Evolutionary conservation across 2,113 vertebrate species (phyloP).

Genomic region (Actinemys pallida): DNA sequence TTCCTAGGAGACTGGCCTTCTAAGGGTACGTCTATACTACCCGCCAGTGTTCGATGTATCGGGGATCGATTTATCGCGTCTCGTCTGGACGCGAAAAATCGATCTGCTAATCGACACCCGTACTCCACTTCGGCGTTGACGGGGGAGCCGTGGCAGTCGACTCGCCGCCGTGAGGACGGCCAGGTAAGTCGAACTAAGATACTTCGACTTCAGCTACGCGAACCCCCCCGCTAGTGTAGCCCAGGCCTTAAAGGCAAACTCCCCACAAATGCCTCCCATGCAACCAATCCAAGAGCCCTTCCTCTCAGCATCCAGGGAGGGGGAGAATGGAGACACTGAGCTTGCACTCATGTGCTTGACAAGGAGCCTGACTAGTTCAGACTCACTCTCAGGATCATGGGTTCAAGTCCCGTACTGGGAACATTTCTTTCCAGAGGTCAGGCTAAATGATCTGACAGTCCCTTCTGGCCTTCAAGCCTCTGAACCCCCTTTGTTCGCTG

Average conservation of each 20-base stretch:
- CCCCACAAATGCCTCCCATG: background rate
- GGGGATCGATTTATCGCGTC: too few relatives aligned
- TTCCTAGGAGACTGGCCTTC: background rate
- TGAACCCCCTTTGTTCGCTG: rapidly evolving
- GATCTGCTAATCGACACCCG: too few relatives aligned
- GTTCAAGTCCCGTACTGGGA: background rate
- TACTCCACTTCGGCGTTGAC: too few relatives aligned
- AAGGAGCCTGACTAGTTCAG: background rate
- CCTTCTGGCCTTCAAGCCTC: background rate
- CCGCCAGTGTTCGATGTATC: too few relatives aligned
- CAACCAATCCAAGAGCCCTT: background rate
- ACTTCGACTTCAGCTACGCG: too few relatives aligned
- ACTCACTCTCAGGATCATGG: rapidly evolving
- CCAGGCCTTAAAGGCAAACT: background rate
- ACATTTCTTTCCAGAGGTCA: background rate
- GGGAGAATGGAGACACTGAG: background rate
- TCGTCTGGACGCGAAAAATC: too few relatives aligned
- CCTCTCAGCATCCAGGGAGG: too few relatives aligned
- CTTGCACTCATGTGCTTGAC: background rate
- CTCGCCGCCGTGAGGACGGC: too few relatives aligned
- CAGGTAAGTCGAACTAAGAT: too few relatives aligned
- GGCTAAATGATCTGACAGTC: background rate
- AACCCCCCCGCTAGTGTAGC: too few relatives aligned
- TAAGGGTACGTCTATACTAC: too few relatives aligned
- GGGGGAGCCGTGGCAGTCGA: too few relatives aligned